Conservation (phyloP, 2,797 vertebrate species). For the Apogon hyalosoma region DNA sequence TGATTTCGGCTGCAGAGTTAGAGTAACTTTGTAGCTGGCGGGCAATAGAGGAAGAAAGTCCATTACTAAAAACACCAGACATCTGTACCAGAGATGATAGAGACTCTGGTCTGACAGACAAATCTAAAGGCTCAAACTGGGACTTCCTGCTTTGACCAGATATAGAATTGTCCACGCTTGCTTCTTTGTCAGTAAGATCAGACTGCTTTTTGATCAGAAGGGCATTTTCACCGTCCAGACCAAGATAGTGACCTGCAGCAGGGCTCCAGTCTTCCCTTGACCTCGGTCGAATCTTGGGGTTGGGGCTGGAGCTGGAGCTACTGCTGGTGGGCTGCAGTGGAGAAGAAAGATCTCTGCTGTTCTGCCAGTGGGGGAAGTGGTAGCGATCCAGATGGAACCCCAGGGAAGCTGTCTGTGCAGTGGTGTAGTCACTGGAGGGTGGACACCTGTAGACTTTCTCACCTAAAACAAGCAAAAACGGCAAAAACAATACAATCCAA, state of each 20-base stretch:
- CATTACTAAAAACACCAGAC: conserved; percentile 82
- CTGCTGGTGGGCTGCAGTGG: conserved; percentile 76
- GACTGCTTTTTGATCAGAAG: conserved; percentile 64
- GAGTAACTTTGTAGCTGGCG: conserved; percentile 66
- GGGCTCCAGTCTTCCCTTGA: conserved; percentile 85
- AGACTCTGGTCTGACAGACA: conserved; percentile 90
- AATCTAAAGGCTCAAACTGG: conserved; percentile 93
- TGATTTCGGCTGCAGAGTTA: conserved; percentile 54
- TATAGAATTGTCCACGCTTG: conserved; percentile 59
- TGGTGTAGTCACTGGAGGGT: conserved; percentile 88
- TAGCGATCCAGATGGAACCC: conserved; percentile 93
- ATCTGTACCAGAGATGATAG: conserved; percentile 65
- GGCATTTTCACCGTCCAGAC: conserved; percentile 79
- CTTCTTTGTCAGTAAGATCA: conserved; percentile 77
- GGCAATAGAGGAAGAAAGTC: conserved; percentile 61
- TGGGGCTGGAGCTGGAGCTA: conserved; percentile 78
- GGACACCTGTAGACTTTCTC: conserved; percentile 95
- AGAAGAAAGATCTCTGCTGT: conserved; percentile 84
- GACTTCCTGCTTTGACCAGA: conserved; percentile 86
- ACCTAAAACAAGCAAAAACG: conserved; percentile 83
- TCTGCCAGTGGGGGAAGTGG: conserved; percentile 88
- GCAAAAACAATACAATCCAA: conserved; percentile 50
- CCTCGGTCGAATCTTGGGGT: conserved; percentile 67
- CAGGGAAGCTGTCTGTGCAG: conserved; percentile 89
- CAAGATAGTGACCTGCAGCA: conserved; percentile 85